phyloP scores from a whole-genome alignment of 2,797 vertebrate genomes.

The Cyprinodon diabolis region DNA sequence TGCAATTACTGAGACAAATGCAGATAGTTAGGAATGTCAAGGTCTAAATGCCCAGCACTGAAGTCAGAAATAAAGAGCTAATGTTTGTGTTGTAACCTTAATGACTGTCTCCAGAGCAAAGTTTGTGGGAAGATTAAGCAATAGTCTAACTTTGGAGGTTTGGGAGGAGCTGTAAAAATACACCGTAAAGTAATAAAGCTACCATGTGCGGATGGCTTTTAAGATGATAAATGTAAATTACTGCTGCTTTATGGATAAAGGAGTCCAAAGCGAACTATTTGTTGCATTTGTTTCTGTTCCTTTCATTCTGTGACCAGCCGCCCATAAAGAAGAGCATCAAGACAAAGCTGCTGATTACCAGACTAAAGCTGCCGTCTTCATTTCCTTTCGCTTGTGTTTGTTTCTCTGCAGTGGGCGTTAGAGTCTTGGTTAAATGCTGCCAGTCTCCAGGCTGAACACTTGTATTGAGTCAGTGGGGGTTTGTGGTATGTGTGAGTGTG shows the following conservation, averaged over 20 bases:
- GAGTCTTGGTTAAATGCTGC: conserved; percentile 31
- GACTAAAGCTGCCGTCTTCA: conserved; percentile 40
- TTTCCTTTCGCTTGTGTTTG: conserved; percentile 59
- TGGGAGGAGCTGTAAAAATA: conserved; percentile 5
- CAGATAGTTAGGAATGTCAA: conserved; percentile 18
- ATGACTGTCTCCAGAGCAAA: conserved; percentile 5
- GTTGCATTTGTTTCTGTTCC: conserved; percentile 2
- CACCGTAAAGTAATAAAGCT: not conserved
- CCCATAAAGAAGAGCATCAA: conserved; percentile 51
- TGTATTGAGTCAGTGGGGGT: conserved; percentile 44
- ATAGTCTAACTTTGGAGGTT: not conserved
- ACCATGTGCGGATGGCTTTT: not conserved
- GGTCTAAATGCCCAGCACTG: conserved; percentile 19
- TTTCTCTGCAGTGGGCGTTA: conserved; percentile 39
- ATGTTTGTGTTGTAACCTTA: conserved; percentile 22
- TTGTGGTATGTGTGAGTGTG: conserved; percentile 46
- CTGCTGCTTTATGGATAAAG: conserved; percentile 12
- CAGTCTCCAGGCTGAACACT: conserved; percentile 13
- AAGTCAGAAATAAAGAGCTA: conserved; percentile 9
- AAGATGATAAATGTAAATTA: conserved; percentile 20
- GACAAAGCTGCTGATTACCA: conserved; percentile 22
- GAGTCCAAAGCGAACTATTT: conserved; percentile 15
- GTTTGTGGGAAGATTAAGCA: conserved; percentile 8
- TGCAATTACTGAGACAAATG: conserved; percentile 47
- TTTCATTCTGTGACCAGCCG: conserved; percentile 29